phyloP scores from a whole-genome alignment of 1,140 invertebrate species.

The Metopolophium dirhodum region DNA sequence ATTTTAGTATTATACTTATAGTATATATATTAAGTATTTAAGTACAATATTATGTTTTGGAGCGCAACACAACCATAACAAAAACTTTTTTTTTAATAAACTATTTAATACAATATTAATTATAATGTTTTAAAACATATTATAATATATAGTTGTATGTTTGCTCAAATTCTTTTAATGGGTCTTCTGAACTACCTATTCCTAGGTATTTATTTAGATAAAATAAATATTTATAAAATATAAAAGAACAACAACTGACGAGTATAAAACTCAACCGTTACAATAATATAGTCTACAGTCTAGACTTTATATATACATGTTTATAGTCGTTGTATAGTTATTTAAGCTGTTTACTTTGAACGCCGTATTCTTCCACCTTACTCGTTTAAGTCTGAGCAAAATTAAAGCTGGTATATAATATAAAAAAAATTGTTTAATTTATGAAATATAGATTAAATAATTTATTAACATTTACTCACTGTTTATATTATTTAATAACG shows the following conservation, averaged over 20 bases:
- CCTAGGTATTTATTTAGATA: too few species aligned
- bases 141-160: too few species aligned
- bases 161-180: not conserved
- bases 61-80: not conserved
- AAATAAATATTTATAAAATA: not conserved
- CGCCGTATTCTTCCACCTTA: not conserved
- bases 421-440: not conserved
- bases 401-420: not conserved
- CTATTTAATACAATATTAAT: not conserved
- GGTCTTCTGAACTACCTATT: not conserved
- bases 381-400: not conserved
- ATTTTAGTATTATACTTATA: not conserved
- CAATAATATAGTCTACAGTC: not conserved
- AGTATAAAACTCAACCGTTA: not conserved
- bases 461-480: not conserved
- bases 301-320: not conserved
- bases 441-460: not conserved
- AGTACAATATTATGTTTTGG: conserved; percentile 3
- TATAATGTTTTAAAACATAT: not conserved
- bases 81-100: not conserved
- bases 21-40: not conserved
- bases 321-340: not conserved
- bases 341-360: not conserved
- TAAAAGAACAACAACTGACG: not conserved
- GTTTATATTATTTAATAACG: not conserved